Conservation (phyloP, 2,888 invertebrate genomes). For the Apotomis capreana region DNA sequence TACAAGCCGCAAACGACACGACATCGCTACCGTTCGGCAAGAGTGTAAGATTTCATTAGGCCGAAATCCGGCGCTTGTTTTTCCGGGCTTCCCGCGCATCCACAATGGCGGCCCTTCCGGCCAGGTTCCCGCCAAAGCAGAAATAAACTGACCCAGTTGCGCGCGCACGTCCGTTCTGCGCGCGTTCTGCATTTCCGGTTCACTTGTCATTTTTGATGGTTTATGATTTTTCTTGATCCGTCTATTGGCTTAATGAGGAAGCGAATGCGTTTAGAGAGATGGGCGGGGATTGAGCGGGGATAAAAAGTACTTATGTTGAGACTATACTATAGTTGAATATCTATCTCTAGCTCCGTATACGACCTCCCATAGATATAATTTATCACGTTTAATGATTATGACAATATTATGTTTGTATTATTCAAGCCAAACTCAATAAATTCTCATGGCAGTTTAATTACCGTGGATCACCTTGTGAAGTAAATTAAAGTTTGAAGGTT, state of each 20-base stretch:
- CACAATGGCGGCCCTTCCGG: conserved; percentile 82
- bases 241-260: conserved; percentile 15
- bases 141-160: conserved; percentile 82
- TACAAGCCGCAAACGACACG: conserved; percentile 55
- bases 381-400: no score
- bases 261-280: not conserved
- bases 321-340: no score
- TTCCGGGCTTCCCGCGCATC: conserved; percentile 81
- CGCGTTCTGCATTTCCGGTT: conserved; percentile 80
- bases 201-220: conserved; percentile 77
- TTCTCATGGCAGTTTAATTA: conserved; percentile 8
- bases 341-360: no score
- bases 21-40: conserved; percentile 59
- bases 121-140: conserved; percentile 83
- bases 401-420: no score
- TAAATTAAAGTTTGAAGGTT: conserved; percentile 28
- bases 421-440: no score
- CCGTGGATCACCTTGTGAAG: conserved; percentile 24
- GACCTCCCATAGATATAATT: no score
- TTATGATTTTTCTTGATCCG: conserved; percentile 65
- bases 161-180: conserved; percentile 72
- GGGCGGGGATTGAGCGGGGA: not conserved
- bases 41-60: conserved; percentile 77
- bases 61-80: conserved; percentile 79
- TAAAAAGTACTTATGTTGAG: not conserved